Percentiles rank a stretch among this genome's conserved stretches.
Conservation (phyloP, 2,888 invertebrate genomes). For the Sarcophaga rosellei region DNA sequence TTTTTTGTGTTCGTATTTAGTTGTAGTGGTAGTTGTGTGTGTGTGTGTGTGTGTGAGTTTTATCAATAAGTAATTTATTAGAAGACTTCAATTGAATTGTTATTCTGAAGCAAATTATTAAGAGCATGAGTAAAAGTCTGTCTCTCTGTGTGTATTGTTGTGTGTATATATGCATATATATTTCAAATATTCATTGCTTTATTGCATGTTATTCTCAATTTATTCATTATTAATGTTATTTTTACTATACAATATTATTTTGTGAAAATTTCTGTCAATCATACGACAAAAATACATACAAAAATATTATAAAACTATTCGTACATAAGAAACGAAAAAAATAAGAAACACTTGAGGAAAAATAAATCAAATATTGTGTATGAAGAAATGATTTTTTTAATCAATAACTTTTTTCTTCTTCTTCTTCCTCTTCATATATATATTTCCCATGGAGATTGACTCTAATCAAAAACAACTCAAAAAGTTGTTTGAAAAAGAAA, state of each 20-base stretch:
- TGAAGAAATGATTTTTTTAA: background rate
- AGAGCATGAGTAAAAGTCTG: background rate
- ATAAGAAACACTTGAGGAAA: background rate
- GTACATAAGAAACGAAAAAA: background rate
- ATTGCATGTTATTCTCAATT: constrained; percentile 56
- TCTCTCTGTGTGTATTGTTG: background rate
- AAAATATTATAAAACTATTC: background rate
- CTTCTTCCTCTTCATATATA: background rate
- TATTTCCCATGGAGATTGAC: background rate
- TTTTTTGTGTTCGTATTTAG: background rate
- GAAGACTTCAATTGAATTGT: constrained; percentile 18
- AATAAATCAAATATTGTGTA: background rate
- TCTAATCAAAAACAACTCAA: background rate
- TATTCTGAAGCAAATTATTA: background rate
- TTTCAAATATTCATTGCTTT: constrained; percentile 30
- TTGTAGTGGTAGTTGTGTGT: background rate
- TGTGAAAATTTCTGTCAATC: constrained; percentile 46
- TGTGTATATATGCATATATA: background rate
- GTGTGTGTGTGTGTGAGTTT: constrained; percentile 16
- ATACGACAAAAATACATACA: constrained; percentile 17
- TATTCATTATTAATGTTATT: constrained; percentile 57
- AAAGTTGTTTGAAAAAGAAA: background rate
- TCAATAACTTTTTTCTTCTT: background rate
- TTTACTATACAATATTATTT: constrained; percentile 40
- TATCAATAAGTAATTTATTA: constrained; percentile 55